Base-by-base conservation (phyloP, 2,113 vertebrate species). In the Suncus etruscus region DNA sequence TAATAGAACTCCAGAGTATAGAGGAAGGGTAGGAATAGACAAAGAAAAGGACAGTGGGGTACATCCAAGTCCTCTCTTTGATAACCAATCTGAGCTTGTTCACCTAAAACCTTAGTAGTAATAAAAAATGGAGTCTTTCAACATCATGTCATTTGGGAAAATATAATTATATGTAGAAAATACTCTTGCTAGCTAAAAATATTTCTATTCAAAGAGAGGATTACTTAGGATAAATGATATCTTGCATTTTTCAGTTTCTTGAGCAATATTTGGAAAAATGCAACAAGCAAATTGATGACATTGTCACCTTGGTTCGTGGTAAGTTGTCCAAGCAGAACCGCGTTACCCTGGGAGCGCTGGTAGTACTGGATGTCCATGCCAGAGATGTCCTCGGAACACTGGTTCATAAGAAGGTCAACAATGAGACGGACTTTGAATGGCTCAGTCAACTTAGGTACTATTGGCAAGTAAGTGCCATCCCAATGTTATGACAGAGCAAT, bases 381-480 rank as follows among this genome's bases (percentile, higher is more conserved):
- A 97, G 98, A 78, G 98, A 99, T 85, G 99, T 99, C 90, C 97
- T 99, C 39, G 93, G 97, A 2, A 78, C 95, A 4, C 97, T 99
- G 27, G 98, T 99, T 58, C 97, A 97, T 66, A 99, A 99, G 90
- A 95, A 96, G 61, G 97, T 99, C 92, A 97, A 83, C 32, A 98
- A 99, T 68, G 98, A 99, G 77, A 98, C 95, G 39, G 98, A 99
- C 97, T 99, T 99, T 81, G 98, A 99, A 91, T 99, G 98, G 99
- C 96, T 99, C 73, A 99, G 98, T 94, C 99, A 99, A 94, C 98
- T 99, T 72, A 98, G 98, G 70, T 99, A 99, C 97, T 99, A 98
- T 92, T 99, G 98, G 98, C 96, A 98, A 93, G 98, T 98, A 97
- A 97, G 97, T 97, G 78, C 90, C 75, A 63, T 22, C 76, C 72